These are phyloP conservation scores for Troilus luridus DNA, from an alignment of 2,888 invertebrate genomes.

Conservation along the genomic window DNA sequence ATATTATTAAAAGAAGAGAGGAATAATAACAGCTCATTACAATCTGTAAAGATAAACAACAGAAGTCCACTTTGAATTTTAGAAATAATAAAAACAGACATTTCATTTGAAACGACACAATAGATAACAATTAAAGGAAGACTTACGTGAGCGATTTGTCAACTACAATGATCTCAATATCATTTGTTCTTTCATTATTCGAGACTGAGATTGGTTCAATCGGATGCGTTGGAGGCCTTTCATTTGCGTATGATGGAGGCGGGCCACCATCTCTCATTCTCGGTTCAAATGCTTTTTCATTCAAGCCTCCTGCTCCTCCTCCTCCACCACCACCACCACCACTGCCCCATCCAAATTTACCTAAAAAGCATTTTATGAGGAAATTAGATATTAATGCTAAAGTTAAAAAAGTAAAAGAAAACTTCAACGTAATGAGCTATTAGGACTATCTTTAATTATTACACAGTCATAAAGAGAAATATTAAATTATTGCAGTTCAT, in stretches of 20 bases:
- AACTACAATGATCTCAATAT: slow-evolving; percentile 92
- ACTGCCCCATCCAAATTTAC: slow-evolving; percentile 37
- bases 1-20: too few relatives aligned
- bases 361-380: neutral
- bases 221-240: slow-evolving; percentile 51
- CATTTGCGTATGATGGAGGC: neutral
- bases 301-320: slow-evolving; percentile 46
- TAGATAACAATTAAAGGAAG: slow-evolving; percentile 22
- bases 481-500: too few relatives aligned
- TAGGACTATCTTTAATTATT: neutral
- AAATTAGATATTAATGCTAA: neutral
- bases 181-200: slow-evolving; percentile 73
- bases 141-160: slow-evolving; percentile 86
- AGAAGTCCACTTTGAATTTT: too few relatives aligned
- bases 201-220: slow-evolving; percentile 52
- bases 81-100: slow-evolving; percentile 5
- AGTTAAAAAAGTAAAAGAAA: neutral
- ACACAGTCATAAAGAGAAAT: neutral
- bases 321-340: slow-evolving; percentile 18
- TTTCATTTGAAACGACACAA: neutral
- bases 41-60: too few relatives aligned
- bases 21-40: too few relatives aligned
- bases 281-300: slow-evolving; percentile 54
- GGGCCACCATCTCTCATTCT: slow-evolving; percentile 49
- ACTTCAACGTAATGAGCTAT: neutral